Evolutionary conservation across 2,797 vertebrate genomes (phyloP).

Genomic region (Gymnocypris eckloni): DNA sequence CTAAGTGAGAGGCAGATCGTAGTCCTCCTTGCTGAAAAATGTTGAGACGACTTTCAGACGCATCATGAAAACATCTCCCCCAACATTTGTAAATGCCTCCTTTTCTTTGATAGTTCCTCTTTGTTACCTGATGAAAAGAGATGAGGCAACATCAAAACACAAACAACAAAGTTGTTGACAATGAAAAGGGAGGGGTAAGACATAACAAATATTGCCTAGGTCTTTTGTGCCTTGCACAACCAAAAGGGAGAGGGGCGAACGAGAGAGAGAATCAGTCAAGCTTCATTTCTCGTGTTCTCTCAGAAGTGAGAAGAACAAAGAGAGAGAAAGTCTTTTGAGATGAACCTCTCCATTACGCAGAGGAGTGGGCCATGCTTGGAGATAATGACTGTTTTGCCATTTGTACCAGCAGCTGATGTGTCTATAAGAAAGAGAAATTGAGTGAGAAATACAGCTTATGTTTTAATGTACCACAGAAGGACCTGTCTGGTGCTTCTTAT

Average conservation of each 20-base stretch:
- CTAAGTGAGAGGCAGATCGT: not conserved
- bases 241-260: constrained; percentile 27
- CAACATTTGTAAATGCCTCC: constrained; percentile 59
- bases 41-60: constrained; percentile 10
- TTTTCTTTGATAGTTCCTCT: constrained; percentile 66
- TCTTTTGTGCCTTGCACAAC: constrained; percentile 63
- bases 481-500: not conserved
- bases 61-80: constrained; percentile 36
- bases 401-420: constrained; percentile 69
- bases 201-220: constrained; percentile 60
- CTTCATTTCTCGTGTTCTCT: constrained; percentile 44
- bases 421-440: constrained; percentile 59
- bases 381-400: constrained; percentile 65
- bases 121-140: constrained; percentile 66
- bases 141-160: constrained; percentile 63
- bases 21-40: not conserved
- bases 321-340: constrained; percentile 46
- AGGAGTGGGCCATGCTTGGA: constrained; percentile 70
- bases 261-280: constrained; percentile 37
- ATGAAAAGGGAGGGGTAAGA: constrained; percentile 59
- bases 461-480: not conserved
- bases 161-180: constrained; percentile 67
- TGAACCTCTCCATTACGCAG: constrained; percentile 47
- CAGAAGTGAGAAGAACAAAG: constrained; percentile 64
- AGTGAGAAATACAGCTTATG: constrained; percentile 4